Evolutionary conservation across 2,797 vertebrate genomes (phyloP).

Genomic region (Acrossocheilus fasciatus): DNA sequence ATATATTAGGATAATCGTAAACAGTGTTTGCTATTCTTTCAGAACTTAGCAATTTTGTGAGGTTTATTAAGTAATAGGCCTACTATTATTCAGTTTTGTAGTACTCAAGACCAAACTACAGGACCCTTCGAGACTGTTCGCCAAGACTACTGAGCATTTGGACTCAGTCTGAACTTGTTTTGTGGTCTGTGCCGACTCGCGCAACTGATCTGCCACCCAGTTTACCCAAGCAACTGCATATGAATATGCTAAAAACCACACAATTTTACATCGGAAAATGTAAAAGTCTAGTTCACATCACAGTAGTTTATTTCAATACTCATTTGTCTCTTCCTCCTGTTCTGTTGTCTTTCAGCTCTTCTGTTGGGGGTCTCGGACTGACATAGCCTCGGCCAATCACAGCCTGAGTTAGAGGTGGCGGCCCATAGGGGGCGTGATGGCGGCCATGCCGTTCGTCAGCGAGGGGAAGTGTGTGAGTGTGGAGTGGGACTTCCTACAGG

Average conservation of each 20-base stretch:
- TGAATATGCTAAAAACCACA: not conserved
- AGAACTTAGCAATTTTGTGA: not conserved
- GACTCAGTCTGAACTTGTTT: not conserved
- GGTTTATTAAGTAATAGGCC: not conserved
- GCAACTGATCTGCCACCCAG: not conserved
- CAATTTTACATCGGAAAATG: not conserved
- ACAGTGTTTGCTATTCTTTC: not conserved
- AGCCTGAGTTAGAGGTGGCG: constrained; percentile 77
- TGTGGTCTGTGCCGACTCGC: not conserved
- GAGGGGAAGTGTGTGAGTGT: constrained; percentile 87
- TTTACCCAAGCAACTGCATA: too few species aligned
- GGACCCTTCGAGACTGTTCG: not conserved
- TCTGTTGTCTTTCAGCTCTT: constrained; percentile 39
- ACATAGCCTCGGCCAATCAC: constrained; percentile 74
- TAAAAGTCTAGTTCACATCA: not conserved
- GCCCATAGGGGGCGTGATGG: constrained; percentile 80
- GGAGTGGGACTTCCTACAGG: constrained; percentile 91
- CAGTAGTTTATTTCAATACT: not conserved
- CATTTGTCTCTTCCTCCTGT: not conserved
- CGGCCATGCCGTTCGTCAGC: constrained; percentile 85
- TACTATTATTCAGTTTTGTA: not conserved
- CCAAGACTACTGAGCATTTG: not conserved
- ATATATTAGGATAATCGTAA: not conserved
- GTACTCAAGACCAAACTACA: not conserved
- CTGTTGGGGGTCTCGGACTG: constrained; percentile 72